Conservation (phyloP, 1,140 invertebrate genomes). For the Triops longicaudatus region DNA sequence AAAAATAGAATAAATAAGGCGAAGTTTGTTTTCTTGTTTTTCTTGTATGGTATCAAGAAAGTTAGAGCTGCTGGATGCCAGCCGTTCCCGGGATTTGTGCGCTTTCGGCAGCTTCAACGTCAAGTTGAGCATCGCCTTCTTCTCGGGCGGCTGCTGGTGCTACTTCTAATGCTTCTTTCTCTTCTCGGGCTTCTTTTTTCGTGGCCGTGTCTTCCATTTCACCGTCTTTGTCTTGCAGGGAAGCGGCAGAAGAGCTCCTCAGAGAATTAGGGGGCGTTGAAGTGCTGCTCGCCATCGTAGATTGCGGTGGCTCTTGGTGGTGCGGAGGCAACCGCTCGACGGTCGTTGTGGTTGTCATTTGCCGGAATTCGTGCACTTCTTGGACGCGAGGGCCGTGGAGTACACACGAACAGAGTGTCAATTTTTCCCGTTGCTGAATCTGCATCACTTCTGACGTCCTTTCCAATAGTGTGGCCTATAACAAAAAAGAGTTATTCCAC, state of each 20-base stretch:
- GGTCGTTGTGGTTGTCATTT: not conserved
- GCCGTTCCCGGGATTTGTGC: not conserved
- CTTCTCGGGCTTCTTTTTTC: no score
- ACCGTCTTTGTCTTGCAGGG: not conserved
- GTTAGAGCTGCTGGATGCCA: not conserved
- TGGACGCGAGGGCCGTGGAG: not conserved
- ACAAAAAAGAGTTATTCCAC: no score
- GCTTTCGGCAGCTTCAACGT: not conserved
- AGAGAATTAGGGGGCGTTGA: not conserved
- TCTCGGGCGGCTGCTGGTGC: not conserved
- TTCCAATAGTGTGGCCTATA: not conserved
- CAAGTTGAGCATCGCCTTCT: not conserved
- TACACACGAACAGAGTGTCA: not conserved
- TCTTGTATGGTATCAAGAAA: not conserved
- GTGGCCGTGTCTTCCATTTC: not conserved
- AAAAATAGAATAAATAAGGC: not conserved
- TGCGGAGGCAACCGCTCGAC: not conserved
- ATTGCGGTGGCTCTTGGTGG: not conserved
- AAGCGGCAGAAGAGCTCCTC: not conserved
- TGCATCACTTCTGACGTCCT: not conserved
- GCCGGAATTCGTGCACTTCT: not conserved
- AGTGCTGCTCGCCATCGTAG: not conserved
- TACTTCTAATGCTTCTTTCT: no score
- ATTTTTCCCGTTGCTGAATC: not conserved
- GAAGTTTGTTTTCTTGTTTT: not conserved